Base-by-base conservation (phyloP, 2,888 invertebrate species). In the Dynastes maya region DNA sequence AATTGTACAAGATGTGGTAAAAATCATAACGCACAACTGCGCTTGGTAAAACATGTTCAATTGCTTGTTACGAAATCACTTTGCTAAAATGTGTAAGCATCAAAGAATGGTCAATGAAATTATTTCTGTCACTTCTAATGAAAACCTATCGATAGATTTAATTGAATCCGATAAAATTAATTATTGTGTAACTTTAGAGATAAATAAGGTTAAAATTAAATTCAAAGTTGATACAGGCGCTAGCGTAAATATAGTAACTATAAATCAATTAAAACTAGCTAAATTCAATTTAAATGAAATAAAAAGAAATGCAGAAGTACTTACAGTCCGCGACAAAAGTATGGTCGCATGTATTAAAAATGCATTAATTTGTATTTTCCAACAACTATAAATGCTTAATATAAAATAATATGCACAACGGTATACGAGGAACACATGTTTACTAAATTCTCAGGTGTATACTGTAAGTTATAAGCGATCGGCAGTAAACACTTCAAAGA, bases 191-290 rank as follows among this genome's bases (percentile, higher is more conserved):
- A 22, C 22, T 22, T 71, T n/a, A 16, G 77, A 64, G 55, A 80
- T 63, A 71, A 71, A 79, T 65, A 37, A 49, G 77, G 70, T 63
- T 27, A 29, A 78, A 78, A 45, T 16, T 53, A 70, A 45, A 71
- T 77, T 77, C 58, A 77, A 77, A 45, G 40, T 77, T 53, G 80
- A 81, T 58, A 79, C 71, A 22, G 79, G 82, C 16, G 80, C 80
- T 29, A 76, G 53, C 67, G 81, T 71, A 22, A 82, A 82, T 80
- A 58, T 80, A 40, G 76, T 79, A 67, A 78, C 81, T 51, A n/a
- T 76, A 37, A 67, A 79, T 51, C 22, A 77, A 55, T 58, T 77
- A 58, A 53, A 68, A 40, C 5, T 5, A 68, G 29, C 37, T 9
- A 32, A 77, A n/a, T 70, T 68, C 55, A 58, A 77, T 68, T 6